A percentile compares a stretch with the other conserved stretches of the same genome.
Conservation (phyloP, 2,113 vertebrate species). For the Leptobrachium leishanense region DNA sequence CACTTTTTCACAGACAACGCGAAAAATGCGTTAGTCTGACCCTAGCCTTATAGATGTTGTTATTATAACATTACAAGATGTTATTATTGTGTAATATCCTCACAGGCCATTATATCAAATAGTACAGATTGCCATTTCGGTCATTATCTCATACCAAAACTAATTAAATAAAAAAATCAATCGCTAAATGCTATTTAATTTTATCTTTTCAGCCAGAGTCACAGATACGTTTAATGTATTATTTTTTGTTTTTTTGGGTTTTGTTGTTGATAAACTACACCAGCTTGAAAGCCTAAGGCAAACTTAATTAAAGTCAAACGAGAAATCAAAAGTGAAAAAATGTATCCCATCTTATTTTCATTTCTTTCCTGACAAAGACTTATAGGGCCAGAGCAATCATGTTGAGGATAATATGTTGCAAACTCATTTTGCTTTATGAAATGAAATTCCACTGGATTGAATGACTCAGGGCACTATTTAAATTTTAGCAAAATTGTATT, state of each 20-base stretch:
- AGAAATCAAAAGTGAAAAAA: constrained; percentile 41
- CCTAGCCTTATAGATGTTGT: too few species aligned
- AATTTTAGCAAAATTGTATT: constrained; percentile 18
- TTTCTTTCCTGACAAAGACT: constrained; percentile 23
- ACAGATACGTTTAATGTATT: neutral
- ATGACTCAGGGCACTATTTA: constrained; percentile 39
- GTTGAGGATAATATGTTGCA: constrained; percentile 36
- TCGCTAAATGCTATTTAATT: neutral
- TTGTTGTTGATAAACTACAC: constrained; percentile 19
- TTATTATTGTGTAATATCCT: too few species aligned
- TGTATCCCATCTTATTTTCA: constrained; percentile 13
- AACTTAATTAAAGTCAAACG: constrained; percentile 46
- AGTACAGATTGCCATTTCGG: too few species aligned
- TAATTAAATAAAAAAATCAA: neutral
- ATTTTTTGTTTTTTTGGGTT: neutral
- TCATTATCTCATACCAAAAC: too few species aligned
- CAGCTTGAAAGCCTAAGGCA: constrained; percentile 30
- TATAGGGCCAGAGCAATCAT: constrained; percentile 43
- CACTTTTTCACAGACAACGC: too few species aligned
- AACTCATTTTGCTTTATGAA: constrained; percentile 44
- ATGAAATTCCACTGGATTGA: constrained; percentile 35
- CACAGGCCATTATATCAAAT: too few species aligned
- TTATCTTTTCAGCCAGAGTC: neutral
- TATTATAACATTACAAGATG: too few species aligned
- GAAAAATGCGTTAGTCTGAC: too few species aligned